phyloP scores from a whole-genome alignment of 2,888 invertebrate species.

The Thumatha senex region DNA sequence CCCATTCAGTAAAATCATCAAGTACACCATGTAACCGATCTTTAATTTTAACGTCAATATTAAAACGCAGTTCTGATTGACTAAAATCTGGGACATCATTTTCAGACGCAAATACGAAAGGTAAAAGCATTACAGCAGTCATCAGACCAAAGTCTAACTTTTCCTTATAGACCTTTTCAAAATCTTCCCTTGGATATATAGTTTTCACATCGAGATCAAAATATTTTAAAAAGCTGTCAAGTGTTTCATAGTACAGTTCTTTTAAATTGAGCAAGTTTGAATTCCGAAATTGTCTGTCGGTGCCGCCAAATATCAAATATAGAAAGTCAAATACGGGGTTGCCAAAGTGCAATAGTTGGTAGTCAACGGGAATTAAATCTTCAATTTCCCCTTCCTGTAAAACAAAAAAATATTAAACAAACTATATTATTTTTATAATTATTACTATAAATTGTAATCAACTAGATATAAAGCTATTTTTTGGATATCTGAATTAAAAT shows the following conservation, averaged over 20 bases:
- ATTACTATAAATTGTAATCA: too few species aligned
- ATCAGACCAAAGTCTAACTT: constrained; percentile 49
- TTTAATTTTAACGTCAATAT: constrained; percentile 32
- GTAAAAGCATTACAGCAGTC: constrained; percentile 29
- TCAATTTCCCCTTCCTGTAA: constrained; percentile 45
- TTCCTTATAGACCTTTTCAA: constrained; percentile 44
- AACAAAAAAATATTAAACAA: not conserved
- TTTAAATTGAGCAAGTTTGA: constrained; percentile 47
- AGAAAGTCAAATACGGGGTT: constrained; percentile 51
- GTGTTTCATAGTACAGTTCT: constrained; percentile 43
- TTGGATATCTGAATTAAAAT: too few species aligned
- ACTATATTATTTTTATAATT: too few species aligned
- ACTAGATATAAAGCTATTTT: too few species aligned
- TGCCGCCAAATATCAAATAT: constrained; percentile 47
- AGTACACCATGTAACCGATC: constrained; percentile 40
- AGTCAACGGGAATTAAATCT: constrained; percentile 52
- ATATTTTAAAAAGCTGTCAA: constrained; percentile 42
- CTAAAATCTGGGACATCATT: constrained; percentile 40
- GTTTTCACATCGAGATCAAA: constrained; percentile 46
- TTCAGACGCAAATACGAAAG: constrained; percentile 44
- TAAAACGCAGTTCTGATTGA: constrained; percentile 17
- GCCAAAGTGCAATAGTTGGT: constrained; percentile 49
- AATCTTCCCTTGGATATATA: constrained; percentile 44
- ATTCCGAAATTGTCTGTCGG: constrained; percentile 52
- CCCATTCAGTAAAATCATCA: constrained; percentile 36